These are phyloP conservation scores for Nemoura dubitans DNA, from an alignment of 2,888 invertebrate species.

Conservation along the genomic window DNA sequence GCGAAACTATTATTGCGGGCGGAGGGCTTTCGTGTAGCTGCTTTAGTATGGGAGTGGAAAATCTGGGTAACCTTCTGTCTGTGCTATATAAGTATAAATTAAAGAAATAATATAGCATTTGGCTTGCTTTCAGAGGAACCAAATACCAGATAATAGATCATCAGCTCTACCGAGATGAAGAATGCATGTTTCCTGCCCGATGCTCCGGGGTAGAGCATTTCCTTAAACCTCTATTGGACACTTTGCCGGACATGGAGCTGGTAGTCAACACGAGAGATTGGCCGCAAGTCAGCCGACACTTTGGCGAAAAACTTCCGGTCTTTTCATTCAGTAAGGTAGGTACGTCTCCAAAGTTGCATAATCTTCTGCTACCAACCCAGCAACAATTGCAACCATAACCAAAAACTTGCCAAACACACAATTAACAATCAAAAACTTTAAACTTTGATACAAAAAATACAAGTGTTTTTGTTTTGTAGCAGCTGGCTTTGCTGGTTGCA, in stretches of 20 bases:
- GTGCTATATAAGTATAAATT: neutral
- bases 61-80: too few species aligned
- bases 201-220: constrained; percentile 94
- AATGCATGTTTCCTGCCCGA: constrained; percentile 92
- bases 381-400: too few species aligned
- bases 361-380: too few species aligned
- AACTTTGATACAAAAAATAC: too few species aligned
- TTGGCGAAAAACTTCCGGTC: constrained; percentile 75
- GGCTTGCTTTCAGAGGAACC: constrained; percentile 66
- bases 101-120: constrained; percentile 51
- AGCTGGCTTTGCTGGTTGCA: too few species aligned
- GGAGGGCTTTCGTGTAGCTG: too few species aligned
- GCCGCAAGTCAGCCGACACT: constrained; percentile 81
- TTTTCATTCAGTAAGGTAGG: constrained; percentile 94
- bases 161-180: constrained; percentile 80
- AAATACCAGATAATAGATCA: constrained; percentile 86
- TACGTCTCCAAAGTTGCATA: constrained; percentile 43
- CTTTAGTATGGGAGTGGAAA: too few species aligned
- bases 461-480: too few species aligned
- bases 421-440: too few species aligned
- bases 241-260: constrained; percentile 84
- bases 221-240: constrained; percentile 71
- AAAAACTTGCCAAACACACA: too few species aligned
- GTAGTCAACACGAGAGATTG: constrained; percentile 91
- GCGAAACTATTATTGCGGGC: too few species aligned